phyloP scores from a whole-genome alignment of 2,113 vertebrate genomes.

The Colaptes auratus region DNA sequence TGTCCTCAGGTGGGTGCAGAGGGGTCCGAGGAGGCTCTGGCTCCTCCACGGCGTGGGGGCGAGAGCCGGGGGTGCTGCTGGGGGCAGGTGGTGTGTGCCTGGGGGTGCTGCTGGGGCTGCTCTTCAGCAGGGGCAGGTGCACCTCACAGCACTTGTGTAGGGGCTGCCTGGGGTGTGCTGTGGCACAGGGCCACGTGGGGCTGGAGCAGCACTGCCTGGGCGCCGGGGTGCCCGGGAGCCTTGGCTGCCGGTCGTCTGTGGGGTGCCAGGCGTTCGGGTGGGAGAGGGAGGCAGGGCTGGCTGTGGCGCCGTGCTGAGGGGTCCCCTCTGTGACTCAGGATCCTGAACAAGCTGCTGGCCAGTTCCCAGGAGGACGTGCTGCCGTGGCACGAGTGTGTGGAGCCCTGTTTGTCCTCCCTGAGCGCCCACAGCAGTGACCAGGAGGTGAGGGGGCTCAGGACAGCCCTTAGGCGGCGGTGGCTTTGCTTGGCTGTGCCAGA shows the following conservation, averaged over 20 bases:
- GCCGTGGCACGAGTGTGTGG: slow-evolving; percentile 93
- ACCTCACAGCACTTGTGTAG: rapidly evolving
- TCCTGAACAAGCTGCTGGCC: slow-evolving; percentile 89
- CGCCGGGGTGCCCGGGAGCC: neutral
- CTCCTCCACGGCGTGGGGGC: neutral
- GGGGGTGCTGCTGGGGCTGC: no score
- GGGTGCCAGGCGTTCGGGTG: rapidly evolving
- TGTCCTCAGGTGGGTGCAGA: slow-evolving; percentile 77
- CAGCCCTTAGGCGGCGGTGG: rapidly evolving
- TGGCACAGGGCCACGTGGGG: rapidly evolving
- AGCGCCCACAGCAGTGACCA: slow-evolving; percentile 80
- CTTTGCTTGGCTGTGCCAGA: neutral
- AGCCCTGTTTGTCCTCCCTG: slow-evolving; percentile 88
- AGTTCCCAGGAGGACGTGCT: slow-evolving; percentile 83
- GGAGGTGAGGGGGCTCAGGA: slow-evolving; percentile 78
- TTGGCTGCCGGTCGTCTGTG: neutral
- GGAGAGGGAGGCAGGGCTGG: neutral
- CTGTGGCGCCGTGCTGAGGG: neutral
- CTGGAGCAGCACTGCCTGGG: neutral
- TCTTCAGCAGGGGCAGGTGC: neutral
- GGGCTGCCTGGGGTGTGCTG: neutral
- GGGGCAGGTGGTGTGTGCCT: no score
- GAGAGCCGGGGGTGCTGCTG: neutral
- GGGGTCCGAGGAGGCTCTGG: slow-evolving; percentile 30
- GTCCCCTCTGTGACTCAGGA: slow-evolving; percentile 67